These are phyloP conservation scores for Rhynchotus rufescens DNA, from an alignment of 2,797 vertebrate genomes.

Conservation along the genomic window DNA sequence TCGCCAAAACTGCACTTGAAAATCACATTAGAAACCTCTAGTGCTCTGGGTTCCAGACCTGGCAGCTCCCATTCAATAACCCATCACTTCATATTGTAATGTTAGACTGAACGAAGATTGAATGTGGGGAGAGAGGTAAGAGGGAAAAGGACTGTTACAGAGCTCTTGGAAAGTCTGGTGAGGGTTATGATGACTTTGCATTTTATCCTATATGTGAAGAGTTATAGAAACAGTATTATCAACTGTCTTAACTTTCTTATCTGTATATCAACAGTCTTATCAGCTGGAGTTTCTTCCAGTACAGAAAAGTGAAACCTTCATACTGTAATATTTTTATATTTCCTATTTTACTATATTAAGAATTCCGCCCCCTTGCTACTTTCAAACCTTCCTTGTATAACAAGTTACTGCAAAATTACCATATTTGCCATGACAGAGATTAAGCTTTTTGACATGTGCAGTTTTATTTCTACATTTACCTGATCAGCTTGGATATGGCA, in stretches of 20 bases:
- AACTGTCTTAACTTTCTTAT: not conserved
- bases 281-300: not conserved
- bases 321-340: not conserved
- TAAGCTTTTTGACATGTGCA: not conserved
- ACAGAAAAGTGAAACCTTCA: not conserved
- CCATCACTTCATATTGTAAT: not conserved
- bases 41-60: not conserved
- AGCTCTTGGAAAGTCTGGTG: not conserved
- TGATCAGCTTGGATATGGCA: not conserved
- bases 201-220: not conserved
- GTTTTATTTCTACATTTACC: not conserved
- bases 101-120: not conserved
- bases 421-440: not conserved
- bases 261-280: not conserved
- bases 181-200: not conserved
- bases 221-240: not conserved
- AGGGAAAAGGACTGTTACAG: not conserved
- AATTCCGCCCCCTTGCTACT: not conserved
- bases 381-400: not conserved
- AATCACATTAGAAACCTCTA: not conserved
- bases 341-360: not conserved
- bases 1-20: not conserved
- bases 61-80: not conserved
- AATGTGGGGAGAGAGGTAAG: not conserved
- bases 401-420: not conserved